Percentiles rank a stretch among this genome's conserved stretches.
phyloP scores from a whole-genome alignment of 2,113 vertebrate species.

The Gasterosteus aculeatus region DNA sequence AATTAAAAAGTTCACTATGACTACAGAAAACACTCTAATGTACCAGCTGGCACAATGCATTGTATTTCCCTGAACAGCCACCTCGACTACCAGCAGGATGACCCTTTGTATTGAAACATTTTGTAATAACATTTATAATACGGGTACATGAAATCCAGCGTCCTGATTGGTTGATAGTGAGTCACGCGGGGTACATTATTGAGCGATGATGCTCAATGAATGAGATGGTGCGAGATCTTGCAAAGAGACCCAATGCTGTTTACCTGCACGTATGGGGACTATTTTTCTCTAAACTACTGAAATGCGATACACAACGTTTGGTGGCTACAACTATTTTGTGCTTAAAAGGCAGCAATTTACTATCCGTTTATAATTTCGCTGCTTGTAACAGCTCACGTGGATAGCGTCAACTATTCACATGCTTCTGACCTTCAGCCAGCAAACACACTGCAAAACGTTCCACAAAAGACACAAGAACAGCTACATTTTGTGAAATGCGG shows the following conservation, averaged over 20 bases:
- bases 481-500: neutral
- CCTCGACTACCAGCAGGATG: conserved; percentile 1
- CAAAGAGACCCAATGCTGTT: too few relatives aligned
- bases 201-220: too few relatives aligned
- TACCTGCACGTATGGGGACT: too few relatives aligned
- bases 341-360: too few relatives aligned
- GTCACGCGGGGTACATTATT: too few relatives aligned
- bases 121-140: neutral
- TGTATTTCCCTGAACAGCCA: neutral
- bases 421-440: neutral
- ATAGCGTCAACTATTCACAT: neutral
- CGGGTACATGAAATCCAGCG: too few relatives aligned
- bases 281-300: too few relatives aligned
- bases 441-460: neutral
- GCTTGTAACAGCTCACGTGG: neutral
- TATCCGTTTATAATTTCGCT: too few relatives aligned
- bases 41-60: neutral
- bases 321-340: too few relatives aligned
- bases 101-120: neutral
- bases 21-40: neutral
- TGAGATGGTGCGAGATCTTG: too few relatives aligned
- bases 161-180: too few relatives aligned
- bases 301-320: too few relatives aligned
- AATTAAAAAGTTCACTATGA: neutral
- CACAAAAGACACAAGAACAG: neutral